Evolutionary conservation across 2,797 vertebrate genomes (phyloP).

Genomic region (Lacerta viridis): DNA sequence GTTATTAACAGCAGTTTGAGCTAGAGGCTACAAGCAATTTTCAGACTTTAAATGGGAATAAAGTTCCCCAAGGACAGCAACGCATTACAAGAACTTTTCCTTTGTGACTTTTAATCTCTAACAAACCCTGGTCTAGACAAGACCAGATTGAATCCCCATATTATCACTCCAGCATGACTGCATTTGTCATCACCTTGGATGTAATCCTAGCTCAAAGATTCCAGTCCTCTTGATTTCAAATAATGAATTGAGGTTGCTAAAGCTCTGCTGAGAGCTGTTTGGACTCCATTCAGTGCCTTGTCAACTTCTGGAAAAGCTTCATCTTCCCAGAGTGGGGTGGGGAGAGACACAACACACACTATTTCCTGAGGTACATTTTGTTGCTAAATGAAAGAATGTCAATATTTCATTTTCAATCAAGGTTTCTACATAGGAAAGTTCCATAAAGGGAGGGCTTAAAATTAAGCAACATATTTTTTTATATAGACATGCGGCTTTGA

Average conservation of each 20-base stretch:
- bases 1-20: slow-evolving; percentile 67
- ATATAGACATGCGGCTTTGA: neutral
- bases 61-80: neutral
- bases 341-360: neutral
- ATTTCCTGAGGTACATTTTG: slow-evolving; percentile 34
- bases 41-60: slow-evolving; percentile 21
- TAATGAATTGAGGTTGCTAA: slow-evolving; percentile 54
- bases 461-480: neutral
- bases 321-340: slow-evolving; percentile 58
- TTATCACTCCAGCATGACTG: slow-evolving; percentile 49
- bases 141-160: slow-evolving; percentile 62
- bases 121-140: slow-evolving; percentile 71
- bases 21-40: fast-evolving
- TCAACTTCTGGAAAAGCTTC: slow-evolving; percentile 63
- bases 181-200: slow-evolving; percentile 73
- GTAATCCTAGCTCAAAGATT: slow-evolving; percentile 61
- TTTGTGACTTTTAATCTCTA: slow-evolving; percentile 64
- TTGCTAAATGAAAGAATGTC: slow-evolving; percentile 1
- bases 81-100: slow-evolving; percentile 15
- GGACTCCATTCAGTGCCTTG: neutral
- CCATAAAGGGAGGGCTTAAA: neutral
- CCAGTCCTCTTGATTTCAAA: slow-evolving; percentile 41
- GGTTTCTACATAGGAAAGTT: neutral
- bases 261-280: slow-evolving; percentile 49
- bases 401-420: neutral